Evolutionary conservation across 2,113 vertebrate genomes (phyloP).

Genomic region (Equus quagga): DNA sequence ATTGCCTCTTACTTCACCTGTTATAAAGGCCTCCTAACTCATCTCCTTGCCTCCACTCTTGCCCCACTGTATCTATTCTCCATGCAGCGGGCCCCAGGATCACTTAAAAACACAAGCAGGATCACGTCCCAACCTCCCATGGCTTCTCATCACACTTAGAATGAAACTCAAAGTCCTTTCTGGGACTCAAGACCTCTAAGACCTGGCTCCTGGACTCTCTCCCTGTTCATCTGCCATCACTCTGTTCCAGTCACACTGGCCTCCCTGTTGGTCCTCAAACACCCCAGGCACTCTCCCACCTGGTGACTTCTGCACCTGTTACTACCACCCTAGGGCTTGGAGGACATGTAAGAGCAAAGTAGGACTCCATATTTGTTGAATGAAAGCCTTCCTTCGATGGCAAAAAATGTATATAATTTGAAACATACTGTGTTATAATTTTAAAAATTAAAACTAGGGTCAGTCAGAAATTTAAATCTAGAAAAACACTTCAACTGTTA

Average conservation of each 20-base stretch:
- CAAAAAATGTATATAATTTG: not conserved
- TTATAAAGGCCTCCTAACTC: not conserved
- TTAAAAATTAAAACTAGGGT: constrained; percentile 32
- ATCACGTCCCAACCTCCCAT: not conserved
- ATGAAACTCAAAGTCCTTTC: constrained; percentile 18
- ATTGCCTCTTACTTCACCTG: not conserved
- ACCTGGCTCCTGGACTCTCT: not conserved
- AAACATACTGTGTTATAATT: constrained; percentile 1
- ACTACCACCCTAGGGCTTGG: not conserved
- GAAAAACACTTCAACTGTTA: not conserved
- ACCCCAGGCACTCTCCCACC: not conserved
- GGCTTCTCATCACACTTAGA: not conserved
- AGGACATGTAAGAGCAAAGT: not conserved
- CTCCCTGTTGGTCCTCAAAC: not conserved
- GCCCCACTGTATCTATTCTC: not conserved
- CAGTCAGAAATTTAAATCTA: constrained; percentile 43
- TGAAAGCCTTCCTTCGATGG: not conserved
- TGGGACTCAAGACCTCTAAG: not conserved
- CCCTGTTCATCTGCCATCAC: not conserved
- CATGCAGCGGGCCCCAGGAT: not conserved
- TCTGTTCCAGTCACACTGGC: not conserved
- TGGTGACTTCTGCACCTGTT: not conserved
- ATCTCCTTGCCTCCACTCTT: not conserved
- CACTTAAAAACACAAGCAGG: not conserved
- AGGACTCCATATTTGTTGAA: not conserved